These are phyloP conservation scores for Tonatia bakeri DNA, from an alignment of 2,113 vertebrate species.

Conservation along the genomic window DNA sequence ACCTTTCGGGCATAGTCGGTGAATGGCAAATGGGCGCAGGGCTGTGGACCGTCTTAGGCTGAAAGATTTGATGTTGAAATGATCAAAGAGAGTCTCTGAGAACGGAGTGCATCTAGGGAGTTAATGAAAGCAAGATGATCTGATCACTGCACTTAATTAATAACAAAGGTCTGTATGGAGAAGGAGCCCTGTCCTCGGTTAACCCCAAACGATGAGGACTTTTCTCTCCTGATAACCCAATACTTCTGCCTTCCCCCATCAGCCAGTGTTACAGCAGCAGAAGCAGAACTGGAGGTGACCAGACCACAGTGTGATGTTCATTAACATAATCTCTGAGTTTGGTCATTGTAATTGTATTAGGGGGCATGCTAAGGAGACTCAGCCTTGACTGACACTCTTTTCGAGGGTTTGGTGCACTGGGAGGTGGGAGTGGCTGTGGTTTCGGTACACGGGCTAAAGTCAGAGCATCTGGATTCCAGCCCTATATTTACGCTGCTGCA, in stretches of 20 bases:
- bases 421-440: fast-evolving
- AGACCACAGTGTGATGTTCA: not conserved
- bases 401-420: not conserved
- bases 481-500: not conserved
- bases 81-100: not conserved
- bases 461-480: too few species aligned
- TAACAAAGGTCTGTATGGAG: not conserved
- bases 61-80: not conserved
- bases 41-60: not conserved
- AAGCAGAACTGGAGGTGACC: not conserved
- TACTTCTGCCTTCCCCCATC: fast-evolving
- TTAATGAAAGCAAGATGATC: conserved; percentile 38
- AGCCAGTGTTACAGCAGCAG: not conserved
- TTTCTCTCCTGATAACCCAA: not conserved
- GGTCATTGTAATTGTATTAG: not conserved
- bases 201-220: not conserved
- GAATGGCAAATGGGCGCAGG: not conserved
- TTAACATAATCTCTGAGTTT: not conserved
- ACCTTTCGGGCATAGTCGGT: not conserved
- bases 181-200: not conserved
- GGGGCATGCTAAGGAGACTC: not conserved
- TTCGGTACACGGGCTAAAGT: not conserved
- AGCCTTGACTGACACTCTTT: not conserved
- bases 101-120: not conserved
- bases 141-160: conserved; percentile 32